These are phyloP conservation scores for Schizaphis graminum DNA, from an alignment of 2,888 invertebrate genomes.

Conservation along the genomic window DNA sequence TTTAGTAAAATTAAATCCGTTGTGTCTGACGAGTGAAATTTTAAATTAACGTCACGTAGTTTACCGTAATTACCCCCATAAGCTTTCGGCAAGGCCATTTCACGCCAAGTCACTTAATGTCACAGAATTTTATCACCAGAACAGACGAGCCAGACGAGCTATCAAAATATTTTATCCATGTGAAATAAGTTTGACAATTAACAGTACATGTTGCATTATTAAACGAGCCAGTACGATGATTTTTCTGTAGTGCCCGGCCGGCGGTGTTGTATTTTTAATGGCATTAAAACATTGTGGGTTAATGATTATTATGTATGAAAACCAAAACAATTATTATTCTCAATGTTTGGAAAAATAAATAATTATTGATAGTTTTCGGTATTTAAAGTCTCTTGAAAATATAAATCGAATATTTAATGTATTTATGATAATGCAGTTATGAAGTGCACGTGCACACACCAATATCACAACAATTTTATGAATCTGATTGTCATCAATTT, in stretches of 20 bases:
- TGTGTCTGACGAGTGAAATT: constrained; percentile 16
- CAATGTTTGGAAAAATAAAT: not conserved
- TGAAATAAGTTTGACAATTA: constrained; percentile 16
- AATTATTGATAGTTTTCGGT: too few relatives aligned
- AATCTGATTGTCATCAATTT: not conserved
- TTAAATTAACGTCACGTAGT: constrained; percentile 30
- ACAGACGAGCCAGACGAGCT: not conserved
- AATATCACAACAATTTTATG: not conserved
- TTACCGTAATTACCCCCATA: constrained; percentile 31
- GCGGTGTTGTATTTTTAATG: not conserved
- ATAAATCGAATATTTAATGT: not conserved
- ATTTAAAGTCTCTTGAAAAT: too few relatives aligned
- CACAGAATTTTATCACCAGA: not conserved
- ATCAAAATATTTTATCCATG: not conserved
- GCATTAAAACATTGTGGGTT: not conserved
- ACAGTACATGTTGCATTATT: not conserved
- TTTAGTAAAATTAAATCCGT: constrained; percentile 2
- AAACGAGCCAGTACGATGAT: not conserved
- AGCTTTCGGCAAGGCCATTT: not conserved
- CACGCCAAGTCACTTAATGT: not conserved
- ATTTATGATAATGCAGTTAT: not conserved
- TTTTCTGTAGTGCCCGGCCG: not conserved
- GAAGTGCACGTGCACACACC: not conserved
- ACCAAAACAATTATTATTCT: not conserved
- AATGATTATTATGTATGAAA: not conserved